These are phyloP conservation scores for Avahi laniger DNA, from an alignment of 2,797 vertebrate species.

Conservation along the genomic window DNA sequence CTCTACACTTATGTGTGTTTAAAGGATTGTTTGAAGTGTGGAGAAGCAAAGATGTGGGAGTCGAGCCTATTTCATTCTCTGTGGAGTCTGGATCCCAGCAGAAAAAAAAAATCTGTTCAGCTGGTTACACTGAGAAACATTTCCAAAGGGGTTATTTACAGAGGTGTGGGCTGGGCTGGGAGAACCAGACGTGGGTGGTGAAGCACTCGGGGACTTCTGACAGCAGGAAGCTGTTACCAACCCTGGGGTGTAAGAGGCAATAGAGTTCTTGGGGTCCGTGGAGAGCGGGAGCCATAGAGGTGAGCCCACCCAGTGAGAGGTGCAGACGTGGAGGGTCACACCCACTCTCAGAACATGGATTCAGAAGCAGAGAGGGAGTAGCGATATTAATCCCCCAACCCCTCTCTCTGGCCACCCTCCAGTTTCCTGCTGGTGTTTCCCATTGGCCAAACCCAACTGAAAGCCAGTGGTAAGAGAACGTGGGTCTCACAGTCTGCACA, in stretches of 20 bases:
- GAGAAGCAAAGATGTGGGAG: background rate
- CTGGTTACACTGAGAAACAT: background rate
- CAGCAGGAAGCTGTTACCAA: background rate
- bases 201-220: background rate
- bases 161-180: background rate
- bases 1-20: background rate
- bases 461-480: background rate
- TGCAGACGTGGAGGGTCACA: background rate
- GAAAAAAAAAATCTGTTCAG: background rate
- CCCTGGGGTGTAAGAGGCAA: rapidly evolving
- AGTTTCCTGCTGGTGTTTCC: background rate
- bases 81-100: background rate
- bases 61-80: background rate
- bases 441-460: background rate
- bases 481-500: background rate
- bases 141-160: background rate
- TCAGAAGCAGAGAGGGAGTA: background rate
- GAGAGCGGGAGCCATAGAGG: background rate
- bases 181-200: background rate
- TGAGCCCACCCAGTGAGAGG: background rate
- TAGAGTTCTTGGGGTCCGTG: background rate
- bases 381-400: too few species aligned
- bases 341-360: background rate
- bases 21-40: background rate
- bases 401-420: background rate